Base-by-base conservation (phyloP, 2,113 vertebrate genomes). In the Tetrax tetrax region DNA sequence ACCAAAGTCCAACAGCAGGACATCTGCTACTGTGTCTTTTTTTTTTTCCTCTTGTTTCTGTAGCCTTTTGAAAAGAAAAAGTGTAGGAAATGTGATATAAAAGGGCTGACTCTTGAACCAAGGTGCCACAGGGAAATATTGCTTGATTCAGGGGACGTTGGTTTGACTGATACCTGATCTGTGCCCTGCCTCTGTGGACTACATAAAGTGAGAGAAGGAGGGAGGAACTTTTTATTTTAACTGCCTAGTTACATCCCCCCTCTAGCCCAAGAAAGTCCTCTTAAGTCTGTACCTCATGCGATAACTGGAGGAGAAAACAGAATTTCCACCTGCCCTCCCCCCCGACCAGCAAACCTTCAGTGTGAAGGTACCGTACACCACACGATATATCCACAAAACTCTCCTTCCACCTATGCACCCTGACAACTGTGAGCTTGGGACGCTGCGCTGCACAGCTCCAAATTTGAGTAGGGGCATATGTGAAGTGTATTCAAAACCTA, bases 341-440 rank as follows among this genome's bases (percentile, higher is more conserved):
- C 18, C 10, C 83, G 54, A 5, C 6, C 33, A 65, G 15, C 35
- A 61, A 57, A 41, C 6, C 29, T 59, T n/a, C 20, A 45, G 7
- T 1, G 10, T 10, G 38, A 61, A 45, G 53, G n/a, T 20, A 27
- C n/a, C 1, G 0, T 60, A 6, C 0, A 1, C 12, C 37, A 24
- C 15, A 7, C 24, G 28, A 9, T 0, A 5, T 16, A 7, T 18
- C 45, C 41, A 56, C 47, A 29, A 35, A 59, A 22, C 24, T 31
- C 28, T 35, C 53, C 33, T 69, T 80, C 79, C 47, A 51, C 35
- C 16, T 33, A 8, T 28, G 10, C 43, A 53, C 60, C 7, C 4
- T 3, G 72, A 38, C 51, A 75, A 10, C 4, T 0, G 13, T 4
- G 45, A 48, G 33, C 51, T 8, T 33, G 72, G 38, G 87, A 31